phyloP scores from a whole-genome alignment of 2,113 vertebrate genomes.

The Microcebus griseorufus region DNA sequence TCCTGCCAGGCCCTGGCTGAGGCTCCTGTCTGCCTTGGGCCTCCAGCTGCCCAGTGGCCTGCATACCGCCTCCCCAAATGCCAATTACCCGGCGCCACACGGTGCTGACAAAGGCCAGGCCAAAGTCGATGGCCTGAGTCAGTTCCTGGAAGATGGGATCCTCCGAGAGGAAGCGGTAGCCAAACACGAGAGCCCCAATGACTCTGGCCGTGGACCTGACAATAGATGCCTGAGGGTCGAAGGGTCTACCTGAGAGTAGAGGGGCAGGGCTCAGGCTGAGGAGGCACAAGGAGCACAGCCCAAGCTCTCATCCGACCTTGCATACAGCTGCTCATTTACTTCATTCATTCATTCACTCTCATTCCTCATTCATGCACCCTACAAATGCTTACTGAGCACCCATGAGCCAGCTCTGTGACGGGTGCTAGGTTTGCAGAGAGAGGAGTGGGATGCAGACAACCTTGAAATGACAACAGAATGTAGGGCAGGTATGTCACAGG shows the following conservation, averaged over 20 bases:
- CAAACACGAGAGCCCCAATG: conserved; percentile 76
- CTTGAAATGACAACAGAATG: neutral
- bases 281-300: neutral
- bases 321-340: fast-evolving
- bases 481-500: neutral
- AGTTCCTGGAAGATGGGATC: conserved; percentile 80
- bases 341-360: neutral
- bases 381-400: neutral
- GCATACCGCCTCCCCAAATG: neutral
- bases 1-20: neutral
- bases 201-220: conserved; percentile 78
- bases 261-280: neutral
- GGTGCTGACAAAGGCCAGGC: conserved; percentile 77
- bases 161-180: conserved; percentile 72
- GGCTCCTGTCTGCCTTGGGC: neutral
- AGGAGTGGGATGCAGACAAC: neutral
- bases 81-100: conserved; percentile 77
- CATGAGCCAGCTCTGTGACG: neutral
- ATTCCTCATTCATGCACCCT: neutral
- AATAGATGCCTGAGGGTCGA: conserved; percentile 70
- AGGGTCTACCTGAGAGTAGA: conserved; percentile 72
- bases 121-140: conserved; percentile 23
- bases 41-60: neutral
- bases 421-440: neutral
- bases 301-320: too few species aligned